A percentile compares a stretch with the other conserved stretches of the same genome.
These are phyloP conservation scores for Cyanocitta stelleri DNA, from an alignment of 2,113 vertebrate genomes.

Conservation along the genomic window DNA sequence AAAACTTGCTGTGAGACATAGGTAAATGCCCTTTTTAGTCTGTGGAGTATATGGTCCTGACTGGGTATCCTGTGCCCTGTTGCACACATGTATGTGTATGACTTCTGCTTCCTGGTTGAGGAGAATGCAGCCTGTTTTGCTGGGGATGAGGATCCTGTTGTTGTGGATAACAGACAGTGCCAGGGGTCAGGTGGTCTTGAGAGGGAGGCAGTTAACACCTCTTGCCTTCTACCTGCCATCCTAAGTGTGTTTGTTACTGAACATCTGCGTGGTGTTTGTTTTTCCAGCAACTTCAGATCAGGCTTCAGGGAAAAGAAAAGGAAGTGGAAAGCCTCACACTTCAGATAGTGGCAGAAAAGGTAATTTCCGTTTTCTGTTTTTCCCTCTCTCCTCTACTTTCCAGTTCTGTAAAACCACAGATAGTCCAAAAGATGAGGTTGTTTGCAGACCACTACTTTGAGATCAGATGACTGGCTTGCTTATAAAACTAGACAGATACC, in stretches of 20 bases:
- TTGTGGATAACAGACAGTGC: neutral
- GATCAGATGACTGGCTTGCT: neutral
- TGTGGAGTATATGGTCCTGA: neutral
- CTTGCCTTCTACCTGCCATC: neutral
- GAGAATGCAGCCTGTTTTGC: neutral
- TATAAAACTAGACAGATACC: neutral
- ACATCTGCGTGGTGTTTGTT: neutral
- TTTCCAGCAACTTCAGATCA: constrained; percentile 78
- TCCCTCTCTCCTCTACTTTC: neutral
- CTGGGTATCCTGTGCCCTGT: neutral
- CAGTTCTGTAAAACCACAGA: neutral
- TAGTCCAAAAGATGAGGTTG: neutral
- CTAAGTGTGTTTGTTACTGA: neutral
- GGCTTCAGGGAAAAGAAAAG: constrained; percentile 82
- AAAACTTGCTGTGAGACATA: neutral
- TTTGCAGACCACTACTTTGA: neutral
- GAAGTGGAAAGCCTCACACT: constrained; percentile 73
- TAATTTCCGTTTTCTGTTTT: constrained; percentile 20
- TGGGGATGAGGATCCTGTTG: neutral
- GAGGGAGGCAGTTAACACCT: neutral
- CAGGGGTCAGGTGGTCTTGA: neutral
- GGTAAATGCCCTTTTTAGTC: neutral
- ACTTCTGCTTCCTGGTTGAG: neutral
- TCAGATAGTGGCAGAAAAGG: constrained; percentile 84
- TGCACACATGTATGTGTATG: neutral